A percentile compares a stretch with the other conserved stretches of the same genome.
These are phyloP conservation scores for Tautogolabrus adspersus DNA, from an alignment of 2,113 vertebrate genomes.

Conservation along the genomic window DNA sequence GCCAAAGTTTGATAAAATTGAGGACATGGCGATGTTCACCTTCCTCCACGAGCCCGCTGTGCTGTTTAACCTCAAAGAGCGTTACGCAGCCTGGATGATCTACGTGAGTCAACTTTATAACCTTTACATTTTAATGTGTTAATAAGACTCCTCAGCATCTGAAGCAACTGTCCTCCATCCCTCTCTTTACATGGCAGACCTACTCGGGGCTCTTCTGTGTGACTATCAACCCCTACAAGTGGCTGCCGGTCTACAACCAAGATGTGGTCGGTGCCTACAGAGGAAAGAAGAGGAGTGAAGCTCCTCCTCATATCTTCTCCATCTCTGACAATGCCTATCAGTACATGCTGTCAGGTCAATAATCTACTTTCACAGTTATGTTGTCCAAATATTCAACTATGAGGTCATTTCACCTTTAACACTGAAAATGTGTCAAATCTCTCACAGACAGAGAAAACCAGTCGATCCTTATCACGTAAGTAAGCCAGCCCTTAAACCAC, in stretches of 20 bases:
- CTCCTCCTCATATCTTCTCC: slow-evolving; percentile 93
- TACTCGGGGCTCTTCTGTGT: slow-evolving; percentile 93
- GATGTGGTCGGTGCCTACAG: slow-evolving; percentile 89
- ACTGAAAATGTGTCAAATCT: not conserved
- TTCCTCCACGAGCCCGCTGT: slow-evolving; percentile 92
- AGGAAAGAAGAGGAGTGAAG: slow-evolving; percentile 92
- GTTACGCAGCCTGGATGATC: slow-evolving; percentile 97
- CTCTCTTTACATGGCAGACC: slow-evolving; percentile 77
- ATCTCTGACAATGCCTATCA: slow-evolving; percentile 94
- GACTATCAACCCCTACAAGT: slow-evolving; percentile 92
- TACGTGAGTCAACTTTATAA: slow-evolving; percentile 82
- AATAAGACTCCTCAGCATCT: slow-evolving; percentile 76
- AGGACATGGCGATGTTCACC: slow-evolving; percentile 94
- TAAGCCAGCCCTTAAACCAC: not conserved
- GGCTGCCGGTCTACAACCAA: slow-evolving; percentile 89
- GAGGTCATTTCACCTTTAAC: fast-evolving
- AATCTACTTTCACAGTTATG: not conserved
- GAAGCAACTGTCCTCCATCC: not conserved
- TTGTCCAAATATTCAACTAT: not conserved
- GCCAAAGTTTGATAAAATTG: slow-evolving; percentile 92
- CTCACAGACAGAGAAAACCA: slow-evolving; percentile 92
- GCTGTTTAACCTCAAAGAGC: slow-evolving; percentile 95
- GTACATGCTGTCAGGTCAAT: slow-evolving; percentile 90
- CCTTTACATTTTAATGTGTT: not conserved
- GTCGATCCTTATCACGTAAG: slow-evolving; percentile 95